phyloP scores from a whole-genome alignment of 2,113 vertebrate genomes.

The Grammomys surdaster region DNA sequence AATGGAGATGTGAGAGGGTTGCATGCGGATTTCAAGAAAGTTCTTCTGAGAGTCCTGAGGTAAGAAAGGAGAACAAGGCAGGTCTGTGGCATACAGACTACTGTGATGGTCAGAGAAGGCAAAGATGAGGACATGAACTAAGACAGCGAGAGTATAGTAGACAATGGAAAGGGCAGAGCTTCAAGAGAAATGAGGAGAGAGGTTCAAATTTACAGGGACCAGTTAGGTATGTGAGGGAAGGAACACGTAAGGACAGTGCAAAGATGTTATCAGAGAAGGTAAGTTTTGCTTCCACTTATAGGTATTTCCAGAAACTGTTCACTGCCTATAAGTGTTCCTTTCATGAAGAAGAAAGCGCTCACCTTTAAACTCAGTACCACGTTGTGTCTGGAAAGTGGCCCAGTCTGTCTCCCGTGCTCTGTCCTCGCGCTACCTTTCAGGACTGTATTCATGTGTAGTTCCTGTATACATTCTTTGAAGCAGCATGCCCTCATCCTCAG shows the following conservation, averaged over 20 bases:
- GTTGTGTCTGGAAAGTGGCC: neutral
- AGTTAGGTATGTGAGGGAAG: neutral
- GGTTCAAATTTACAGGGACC: neutral
- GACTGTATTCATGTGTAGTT: neutral
- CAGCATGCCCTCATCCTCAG: neutral
- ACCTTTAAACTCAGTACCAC: conserved; percentile 33
- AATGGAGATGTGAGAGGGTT: neutral
- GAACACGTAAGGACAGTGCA: neutral
- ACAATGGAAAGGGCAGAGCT: neutral
- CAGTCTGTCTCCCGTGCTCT: neutral
- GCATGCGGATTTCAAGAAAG: neutral
- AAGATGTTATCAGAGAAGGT: neutral
- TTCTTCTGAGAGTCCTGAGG: neutral
- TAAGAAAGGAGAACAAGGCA: neutral
- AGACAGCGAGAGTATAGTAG: neutral
- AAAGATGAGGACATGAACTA: neutral
- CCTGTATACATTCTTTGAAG: neutral
- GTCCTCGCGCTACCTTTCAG: neutral
- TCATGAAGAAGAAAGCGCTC: neutral
- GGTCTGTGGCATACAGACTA: neutral
- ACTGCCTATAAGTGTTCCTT: conserved; percentile 45
- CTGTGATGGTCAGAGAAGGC: neutral
- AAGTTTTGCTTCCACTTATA: neutral
- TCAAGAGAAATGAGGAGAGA: too few relatives aligned
- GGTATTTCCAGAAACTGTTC: neutral